A percentile compares a stretch with the other conserved stretches of the same genome.
Evolutionary conservation across 1,140 invertebrate species (phyloP).

Genomic region (Zaprionus tsacasi): DNA sequence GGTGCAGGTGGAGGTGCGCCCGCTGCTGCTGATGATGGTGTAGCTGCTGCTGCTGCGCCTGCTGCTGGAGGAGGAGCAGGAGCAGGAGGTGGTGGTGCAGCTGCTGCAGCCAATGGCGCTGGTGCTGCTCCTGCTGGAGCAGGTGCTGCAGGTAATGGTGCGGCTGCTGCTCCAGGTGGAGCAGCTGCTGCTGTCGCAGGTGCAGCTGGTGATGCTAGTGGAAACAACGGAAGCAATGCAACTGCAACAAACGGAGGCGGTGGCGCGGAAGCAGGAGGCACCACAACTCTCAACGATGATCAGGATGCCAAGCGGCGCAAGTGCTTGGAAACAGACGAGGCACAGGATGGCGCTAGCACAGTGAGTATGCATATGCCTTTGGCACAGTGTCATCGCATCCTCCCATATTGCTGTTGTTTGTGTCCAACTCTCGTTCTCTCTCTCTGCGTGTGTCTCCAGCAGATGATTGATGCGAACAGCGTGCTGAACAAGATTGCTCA

Average conservation of each 20-base stretch:
- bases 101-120: slow-evolving; percentile 28
- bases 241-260: slow-evolving; percentile 30
- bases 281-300: slow-evolving; percentile 45
- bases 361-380: slow-evolving; percentile 46
- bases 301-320: slow-evolving; percentile 72
- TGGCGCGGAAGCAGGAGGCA: background rate
- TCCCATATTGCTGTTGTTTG: background rate
- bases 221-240: slow-evolving; percentile 5
- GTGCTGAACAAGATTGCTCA: slow-evolving; percentile 92
- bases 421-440: background rate
- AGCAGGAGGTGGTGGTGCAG: slow-evolving; percentile 25
- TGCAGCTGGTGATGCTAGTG: slow-evolving; percentile 34
- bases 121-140: slow-evolving; percentile 10
- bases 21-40: slow-evolving; percentile 20
- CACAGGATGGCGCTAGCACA: slow-evolving; percentile 68
- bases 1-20: slow-evolving; percentile 5
- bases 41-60: slow-evolving; percentile 7
- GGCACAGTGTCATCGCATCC: background rate
- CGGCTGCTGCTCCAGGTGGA: slow-evolving; percentile 11
- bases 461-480: slow-evolving; percentile 92
- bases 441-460: background rate
- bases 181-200: slow-evolving; percentile 14
- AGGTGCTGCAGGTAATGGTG: slow-evolving; percentile 14
- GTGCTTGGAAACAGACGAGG: slow-evolving; percentile 64
- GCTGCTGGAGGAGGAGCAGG: slow-evolving; percentile 5